Evolutionary conservation across 2,113 vertebrate species (phyloP).

Genomic region (Thalassoma bifasciatum): DNA sequence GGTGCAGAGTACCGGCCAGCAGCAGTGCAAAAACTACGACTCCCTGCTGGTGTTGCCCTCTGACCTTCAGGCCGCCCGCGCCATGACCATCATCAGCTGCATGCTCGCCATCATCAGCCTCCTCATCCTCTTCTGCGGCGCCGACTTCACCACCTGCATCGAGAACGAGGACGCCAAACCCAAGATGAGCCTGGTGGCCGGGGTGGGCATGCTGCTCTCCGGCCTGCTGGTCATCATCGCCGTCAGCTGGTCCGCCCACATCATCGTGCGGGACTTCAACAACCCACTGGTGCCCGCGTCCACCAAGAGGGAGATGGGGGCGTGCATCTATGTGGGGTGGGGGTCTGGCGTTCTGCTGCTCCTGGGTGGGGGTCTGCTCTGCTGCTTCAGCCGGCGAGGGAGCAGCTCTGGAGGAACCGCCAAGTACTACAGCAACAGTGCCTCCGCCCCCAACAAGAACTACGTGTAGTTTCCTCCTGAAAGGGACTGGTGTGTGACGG

Average conservation of each 20-base stretch:
- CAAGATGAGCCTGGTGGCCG: constrained; percentile 80
- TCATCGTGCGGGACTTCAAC: constrained; percentile 73
- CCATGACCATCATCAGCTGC: constrained; percentile 82
- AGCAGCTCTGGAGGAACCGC: constrained; percentile 69
- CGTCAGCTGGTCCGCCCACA: constrained; percentile 83
- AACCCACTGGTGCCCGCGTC: neutral
- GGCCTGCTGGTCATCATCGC: constrained; percentile 82
- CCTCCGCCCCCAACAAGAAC: constrained; percentile 74
- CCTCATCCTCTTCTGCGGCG: constrained; percentile 78
- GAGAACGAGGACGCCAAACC: constrained; percentile 80
- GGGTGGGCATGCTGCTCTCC: constrained; percentile 74
- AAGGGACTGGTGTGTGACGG: constrained; percentile 14
- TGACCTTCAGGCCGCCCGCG: constrained; percentile 82
- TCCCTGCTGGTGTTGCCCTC: constrained; percentile 76
- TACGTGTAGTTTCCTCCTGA: constrained; percentile 70
- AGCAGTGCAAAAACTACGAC: constrained; percentile 85
- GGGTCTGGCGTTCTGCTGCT: constrained; percentile 77
- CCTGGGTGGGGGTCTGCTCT: constrained; percentile 81
- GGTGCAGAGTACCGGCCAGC: constrained; percentile 86
- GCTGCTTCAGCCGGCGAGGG: constrained; percentile 81
- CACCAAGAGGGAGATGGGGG: constrained; percentile 78
- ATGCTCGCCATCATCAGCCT: constrained; percentile 72
- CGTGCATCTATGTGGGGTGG: constrained; percentile 85
- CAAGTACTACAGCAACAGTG: constrained; percentile 81
- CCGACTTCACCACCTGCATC: constrained; percentile 84